Base-by-base conservation (phyloP, 2,888 invertebrate species). In the Drosophila suboccidentalis region DNA sequence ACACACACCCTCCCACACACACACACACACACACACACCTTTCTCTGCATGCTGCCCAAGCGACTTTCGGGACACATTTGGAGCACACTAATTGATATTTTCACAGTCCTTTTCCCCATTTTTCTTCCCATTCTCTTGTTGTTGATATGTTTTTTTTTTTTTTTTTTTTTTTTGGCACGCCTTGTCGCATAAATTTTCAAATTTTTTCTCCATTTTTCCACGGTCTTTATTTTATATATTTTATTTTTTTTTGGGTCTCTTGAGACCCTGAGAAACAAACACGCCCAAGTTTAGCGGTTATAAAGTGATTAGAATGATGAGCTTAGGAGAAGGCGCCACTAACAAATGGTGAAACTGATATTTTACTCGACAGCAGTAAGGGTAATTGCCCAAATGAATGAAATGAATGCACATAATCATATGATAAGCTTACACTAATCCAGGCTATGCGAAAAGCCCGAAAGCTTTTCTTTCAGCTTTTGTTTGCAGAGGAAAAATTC, bases 1-100 rank as follows among this genome's bases (percentile, higher is more conserved):
- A 46, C 59, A 63, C 49, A 38, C 61, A 17, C 55, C 32, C 43
- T 2, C 19, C 2, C 53, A 6, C 53, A 6, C 38, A 64, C 55
- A 43, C 57, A 38, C 47, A 50, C 54, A 49, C 49, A 38, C 58
- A 17, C 55, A 36, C 43, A 47, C 41, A 58, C 29, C 66, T 66
- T 59, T 49, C 51, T 22, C 47, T 19, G 50, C 55, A 34, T 62
- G 50, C 32, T 43, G 32, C 49, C 39, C 9, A 38, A 38, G 60
- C 78, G 60, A 76, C 86, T 69, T 81, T 83, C 77, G 84, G 81
- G 87, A 87, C 75, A 84, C 84, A 87, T 84, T 87, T 78, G 85
- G 67, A 71, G 73, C 72, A 63, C 80, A 68, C 87, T 84, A 84
- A 87, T 84, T 84, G 87, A 80, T 87, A 87, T 82, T 65, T 72